phyloP scores from a whole-genome alignment of 1,140 invertebrate species.

The Polypedilum pembai region DNA sequence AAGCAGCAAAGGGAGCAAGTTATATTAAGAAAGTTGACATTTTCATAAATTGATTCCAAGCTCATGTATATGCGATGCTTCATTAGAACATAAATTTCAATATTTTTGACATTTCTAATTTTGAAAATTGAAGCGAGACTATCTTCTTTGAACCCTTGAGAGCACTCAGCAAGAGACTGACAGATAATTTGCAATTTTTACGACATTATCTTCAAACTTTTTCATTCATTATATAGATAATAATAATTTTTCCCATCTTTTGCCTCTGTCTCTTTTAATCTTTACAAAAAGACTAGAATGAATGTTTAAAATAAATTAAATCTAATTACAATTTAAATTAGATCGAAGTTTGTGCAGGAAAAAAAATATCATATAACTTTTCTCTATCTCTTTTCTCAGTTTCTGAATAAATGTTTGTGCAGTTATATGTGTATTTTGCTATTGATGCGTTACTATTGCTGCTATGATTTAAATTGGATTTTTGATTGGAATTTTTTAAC shows the following conservation, averaged over 20 bases:
- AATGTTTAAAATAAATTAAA: not conserved
- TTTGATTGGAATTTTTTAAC: conserved; percentile 1
- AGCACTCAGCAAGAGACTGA: not conserved
- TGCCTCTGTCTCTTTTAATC: not conserved
- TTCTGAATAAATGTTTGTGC: not conserved
- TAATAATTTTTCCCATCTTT: not conserved
- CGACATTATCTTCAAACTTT: not conserved
- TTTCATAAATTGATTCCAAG: no score
- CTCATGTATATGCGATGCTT: no score
- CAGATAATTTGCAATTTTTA: conserved; percentile 2
- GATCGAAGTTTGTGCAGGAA: not conserved
- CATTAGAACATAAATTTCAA: no score
- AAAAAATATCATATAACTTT: not conserved
- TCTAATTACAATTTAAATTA: conserved; percentile 3
- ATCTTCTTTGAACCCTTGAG: no score
- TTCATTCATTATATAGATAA: not conserved
- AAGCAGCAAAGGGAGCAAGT: no score
- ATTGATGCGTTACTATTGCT: not conserved
- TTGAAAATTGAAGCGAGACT: no score
- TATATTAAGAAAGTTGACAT: no score
- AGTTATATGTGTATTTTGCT: not conserved
- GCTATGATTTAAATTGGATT: not conserved
- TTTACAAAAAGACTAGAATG: not conserved
- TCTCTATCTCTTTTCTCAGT: not conserved
- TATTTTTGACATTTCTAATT: no score